phyloP scores from a whole-genome alignment of 2,888 invertebrate species.

The Noctua janthina region DNA sequence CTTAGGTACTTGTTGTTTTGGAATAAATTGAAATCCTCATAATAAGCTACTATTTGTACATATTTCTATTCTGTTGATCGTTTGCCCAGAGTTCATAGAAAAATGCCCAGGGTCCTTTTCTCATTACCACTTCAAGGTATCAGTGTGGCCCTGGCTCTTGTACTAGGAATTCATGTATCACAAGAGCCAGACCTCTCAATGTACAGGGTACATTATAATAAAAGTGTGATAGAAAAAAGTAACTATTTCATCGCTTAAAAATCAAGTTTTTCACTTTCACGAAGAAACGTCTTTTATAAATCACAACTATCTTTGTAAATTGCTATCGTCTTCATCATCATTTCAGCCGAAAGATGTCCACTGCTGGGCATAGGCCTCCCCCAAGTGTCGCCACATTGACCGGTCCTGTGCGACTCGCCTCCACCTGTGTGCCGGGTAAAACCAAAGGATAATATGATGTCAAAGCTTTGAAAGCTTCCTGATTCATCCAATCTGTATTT shows the following conservation, averaged over 20 bases:
- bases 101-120: background rate
- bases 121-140: background rate
- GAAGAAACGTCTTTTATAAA: background rate
- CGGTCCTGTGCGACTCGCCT: no score
- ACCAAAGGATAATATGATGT: background rate
- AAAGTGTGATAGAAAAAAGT: background rate
- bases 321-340: background rate
- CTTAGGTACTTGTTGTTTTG: background rate
- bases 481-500: constrained; percentile 5
- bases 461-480: background rate
- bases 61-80: background rate
- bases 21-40: background rate
- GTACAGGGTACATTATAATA: background rate
- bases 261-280: background rate
- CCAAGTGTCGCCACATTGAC: no score
- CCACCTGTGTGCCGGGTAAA: background rate
- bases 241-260: background rate
- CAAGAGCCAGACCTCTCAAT: background rate
- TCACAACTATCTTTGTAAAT: background rate
- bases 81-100: background rate
- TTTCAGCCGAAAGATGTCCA: no score
- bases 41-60: background rate
- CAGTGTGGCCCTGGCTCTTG: background rate
- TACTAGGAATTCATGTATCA: background rate
- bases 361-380: no score